Evolutionary conservation across 2,113 vertebrate species (phyloP), one percentile per base, ranked within the genome.

Genomic region (Furnarius figulus): DNA sequence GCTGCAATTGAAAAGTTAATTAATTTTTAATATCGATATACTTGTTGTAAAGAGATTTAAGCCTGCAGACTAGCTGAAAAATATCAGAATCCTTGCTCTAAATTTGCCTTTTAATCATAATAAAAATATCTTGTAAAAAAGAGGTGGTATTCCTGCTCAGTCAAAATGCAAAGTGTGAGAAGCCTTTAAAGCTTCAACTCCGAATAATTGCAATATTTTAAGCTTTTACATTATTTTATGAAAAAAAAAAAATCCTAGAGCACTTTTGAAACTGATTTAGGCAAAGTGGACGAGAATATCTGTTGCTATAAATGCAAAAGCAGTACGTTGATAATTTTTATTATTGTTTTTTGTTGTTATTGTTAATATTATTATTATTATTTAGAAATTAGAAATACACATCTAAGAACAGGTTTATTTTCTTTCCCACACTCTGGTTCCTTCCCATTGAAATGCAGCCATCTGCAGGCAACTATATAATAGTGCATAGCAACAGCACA

Each of bases 391-490:
- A 78, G 56, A 89, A 87, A 75, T 40, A 56, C 24, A 37, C 9
- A 33, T 27, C 33, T 49, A 82, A 63, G 9, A 53, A 65, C 15
- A 75, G 30, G 8, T 1, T 1, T 59, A 37, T 12, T 31, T 61
- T 42, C 39, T 47, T 76, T 82, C 13, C 44, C 27, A 56, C 7
- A 25, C 16, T 52, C 28, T 49, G 16, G 1, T 39, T 91, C 87
- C 88, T 84, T 37, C 9, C 49, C 74, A 79, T 61, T 95, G 87
- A 94, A 89, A 94, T 94, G 91, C 84, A 96, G 95, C 94, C 96
- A 94, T 91, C 95, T 97, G 91, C 93, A 95, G 95, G 94, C 87
- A 85, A 70, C 58, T 95, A 27, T 28, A 53, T 79, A 91, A 95
- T 24, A 93, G 58, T 70, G 71, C 62, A 2, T 72, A 93, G 37